Evolutionary conservation across 2,888 invertebrate genomes (phyloP), one percentile per base, ranked within the genome.

Genomic region (Frankliniella intonsa): DNA sequence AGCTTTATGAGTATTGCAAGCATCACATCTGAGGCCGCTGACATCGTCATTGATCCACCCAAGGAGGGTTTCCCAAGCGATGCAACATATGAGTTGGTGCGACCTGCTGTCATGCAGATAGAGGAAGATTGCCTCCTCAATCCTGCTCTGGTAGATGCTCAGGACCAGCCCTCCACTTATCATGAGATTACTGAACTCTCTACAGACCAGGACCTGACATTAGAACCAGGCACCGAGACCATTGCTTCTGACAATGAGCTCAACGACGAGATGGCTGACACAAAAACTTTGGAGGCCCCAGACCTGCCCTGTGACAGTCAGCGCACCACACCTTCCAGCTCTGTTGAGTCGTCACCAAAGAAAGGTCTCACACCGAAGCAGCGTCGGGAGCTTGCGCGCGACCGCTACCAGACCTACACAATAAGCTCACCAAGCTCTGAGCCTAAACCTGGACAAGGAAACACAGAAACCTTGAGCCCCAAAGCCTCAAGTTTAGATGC

Each of bases 1-100:
- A 96, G 95, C 84, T 94, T 95, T 92, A 89, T 94, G 19, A 96
- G 95, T 82, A 94, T 96, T 0, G 93, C 94, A 0, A 96, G 95
- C 86, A 93, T 95, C 83, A 93, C 93, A 50, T 95, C 94, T 12
- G 69, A 76, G 25, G 69, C 80, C n/a, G 81, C 81, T 19, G 83
- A 83, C 80, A 19, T 81, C 25, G 22, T 50, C 3, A 80, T 81
- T 8, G 80, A 82, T 14, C 51, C 85, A 17, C 86, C 25, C 10
- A 76, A 76, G 25, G 69, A 76, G 25, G 69, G 69, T 0, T 76
- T 12, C 25, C 12, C 69, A 9, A 25, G 69, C 5, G 69, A 76
- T 25, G 69, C 69, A 9, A 76, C 69, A 8, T 76, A 76, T 10
- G 69, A 76, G 12, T 0, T 76, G 22, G 69, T 10, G 1, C 69